Evolutionary conservation across 2,888 invertebrate species (phyloP), one percentile per base, ranked within the genome.

Genomic region (Diaprepes abbreviatus): DNA sequence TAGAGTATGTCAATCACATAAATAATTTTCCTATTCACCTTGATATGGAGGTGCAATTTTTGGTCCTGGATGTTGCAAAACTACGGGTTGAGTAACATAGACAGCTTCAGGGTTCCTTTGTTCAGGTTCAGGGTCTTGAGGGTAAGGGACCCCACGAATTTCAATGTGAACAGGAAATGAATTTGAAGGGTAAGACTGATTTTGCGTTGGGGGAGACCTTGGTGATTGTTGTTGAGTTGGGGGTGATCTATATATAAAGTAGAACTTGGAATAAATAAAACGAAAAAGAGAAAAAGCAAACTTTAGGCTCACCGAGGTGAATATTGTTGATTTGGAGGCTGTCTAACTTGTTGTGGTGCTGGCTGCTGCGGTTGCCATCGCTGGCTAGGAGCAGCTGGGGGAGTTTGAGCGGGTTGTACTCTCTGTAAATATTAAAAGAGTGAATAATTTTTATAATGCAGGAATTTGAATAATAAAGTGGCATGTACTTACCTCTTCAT

Each of bases 51-150:
- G 71, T 31, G 67, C 59, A 45, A 69, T 63, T 40, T 63, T 52
- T 9, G 75, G 68, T 16, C 82, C 82, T 24, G 81, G 81, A 75
- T 82, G 81, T 67, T 81, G 79, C 64, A 81, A 74, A 3, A 82
- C 79, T 16, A 80, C 36, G 3, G 82, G 82, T 50, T 82, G 82
- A 24, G 81, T 82, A 4, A 81, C 77, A 60, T 79, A 82, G 16
- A 82, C 81, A 24, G 79, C 81, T 59, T 82, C 78, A 21, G 80
- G 77, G 10, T 74, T 76, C 17, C 79, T 78, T 57, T 79, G 83
- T 60, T 76, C 75, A 10, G 70, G 48, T 50, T 76, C 72, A 31
- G 50, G 52, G n/a, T 60, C 33, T 38, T 73, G 71, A 60, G 70
- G 76, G 63, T 76, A 67, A 5, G 70, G 73, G 19, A 19, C 65